A percentile compares a stretch with the other conserved stretches of the same genome.
Evolutionary conservation across 2,888 invertebrate species (phyloP).

Genomic region (Hypolimnas misippus): DNA sequence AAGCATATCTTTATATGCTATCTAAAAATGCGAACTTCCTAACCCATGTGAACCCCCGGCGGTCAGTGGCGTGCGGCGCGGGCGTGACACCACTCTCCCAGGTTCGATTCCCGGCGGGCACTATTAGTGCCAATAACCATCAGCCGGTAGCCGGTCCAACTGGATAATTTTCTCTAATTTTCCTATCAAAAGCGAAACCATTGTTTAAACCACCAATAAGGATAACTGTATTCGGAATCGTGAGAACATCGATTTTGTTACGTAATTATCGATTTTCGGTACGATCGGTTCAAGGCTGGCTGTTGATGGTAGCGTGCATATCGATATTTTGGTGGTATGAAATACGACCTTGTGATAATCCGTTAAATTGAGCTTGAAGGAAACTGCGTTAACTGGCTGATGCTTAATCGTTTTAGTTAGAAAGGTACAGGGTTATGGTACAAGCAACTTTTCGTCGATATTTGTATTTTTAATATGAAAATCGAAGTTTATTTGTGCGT

Average conservation of each 20-base stretch:
- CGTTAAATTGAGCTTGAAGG: conserved; percentile 73
- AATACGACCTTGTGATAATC: conserved; percentile 70
- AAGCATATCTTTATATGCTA: conserved; percentile 21
- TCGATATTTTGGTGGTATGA: conserved; percentile 50
- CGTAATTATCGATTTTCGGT: conserved; percentile 66
- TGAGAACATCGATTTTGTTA: conserved; percentile 71
- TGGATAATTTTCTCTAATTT: conserved; percentile 83
- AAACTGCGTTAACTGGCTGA: conserved; percentile 41
- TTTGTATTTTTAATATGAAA: too few relatives aligned
- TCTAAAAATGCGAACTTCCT: conserved; percentile 40
- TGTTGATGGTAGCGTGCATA: conserved; percentile 57
- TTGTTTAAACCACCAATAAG: conserved; percentile 69
- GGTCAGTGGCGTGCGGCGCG: conserved; percentile 62
- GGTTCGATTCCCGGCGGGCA: conserved; percentile 76
- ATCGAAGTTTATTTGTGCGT: too few relatives aligned
- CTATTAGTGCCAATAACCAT: conserved; percentile 80
- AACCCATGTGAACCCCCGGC: conserved; percentile 62
- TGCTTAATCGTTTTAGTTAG: conserved; percentile 38
- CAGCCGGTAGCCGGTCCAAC: conserved; percentile 75
- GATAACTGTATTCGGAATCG: conserved; percentile 70
- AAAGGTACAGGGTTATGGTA: conserved; percentile 38
- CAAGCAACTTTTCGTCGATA: background rate
- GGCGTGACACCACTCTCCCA: conserved; percentile 70
- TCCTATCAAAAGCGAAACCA: conserved; percentile 80
- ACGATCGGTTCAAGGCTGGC: conserved; percentile 58